Evolutionary conservation across 2,797 vertebrate species (phyloP).

Genomic region (Limnodromus scolopaceus): DNA sequence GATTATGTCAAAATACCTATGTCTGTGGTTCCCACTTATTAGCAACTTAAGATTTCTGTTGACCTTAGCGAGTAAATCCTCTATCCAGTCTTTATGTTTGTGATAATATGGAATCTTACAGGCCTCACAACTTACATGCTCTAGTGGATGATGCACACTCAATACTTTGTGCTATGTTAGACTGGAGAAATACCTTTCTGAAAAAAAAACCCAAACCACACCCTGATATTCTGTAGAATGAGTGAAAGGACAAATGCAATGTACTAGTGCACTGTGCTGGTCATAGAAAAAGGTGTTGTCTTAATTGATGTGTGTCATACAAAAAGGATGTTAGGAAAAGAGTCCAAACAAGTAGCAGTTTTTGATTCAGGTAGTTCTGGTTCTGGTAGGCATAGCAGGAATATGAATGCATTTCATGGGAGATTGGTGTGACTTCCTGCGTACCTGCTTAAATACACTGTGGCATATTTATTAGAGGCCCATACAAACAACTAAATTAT

Average conservation of each 20-base stretch:
- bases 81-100: not conserved
- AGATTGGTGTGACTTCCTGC: not conserved
- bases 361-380: not conserved
- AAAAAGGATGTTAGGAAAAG: not conserved
- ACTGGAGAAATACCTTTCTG: not conserved
- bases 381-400: not conserved
- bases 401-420: not conserved
- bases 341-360: not conserved
- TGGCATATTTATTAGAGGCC: not conserved
- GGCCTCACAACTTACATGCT: rapidly evolving
- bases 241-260: not conserved
- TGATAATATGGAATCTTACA: not conserved
- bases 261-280: not conserved
- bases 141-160: not conserved
- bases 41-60: not conserved
- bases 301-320: not conserved
- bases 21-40: not conserved
- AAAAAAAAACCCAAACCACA: not conserved
- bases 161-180: not conserved
- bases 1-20: not conserved
- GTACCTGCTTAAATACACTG: not conserved
- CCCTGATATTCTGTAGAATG: not conserved
- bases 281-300: not conserved
- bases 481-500: not conserved
- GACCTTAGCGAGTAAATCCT: not conserved